Percentiles rank a stretch among this genome's conserved stretches.
Evolutionary conservation across 2,888 invertebrate genomes (phyloP).

Genomic region (Ectropis crepuscularia): DNA sequence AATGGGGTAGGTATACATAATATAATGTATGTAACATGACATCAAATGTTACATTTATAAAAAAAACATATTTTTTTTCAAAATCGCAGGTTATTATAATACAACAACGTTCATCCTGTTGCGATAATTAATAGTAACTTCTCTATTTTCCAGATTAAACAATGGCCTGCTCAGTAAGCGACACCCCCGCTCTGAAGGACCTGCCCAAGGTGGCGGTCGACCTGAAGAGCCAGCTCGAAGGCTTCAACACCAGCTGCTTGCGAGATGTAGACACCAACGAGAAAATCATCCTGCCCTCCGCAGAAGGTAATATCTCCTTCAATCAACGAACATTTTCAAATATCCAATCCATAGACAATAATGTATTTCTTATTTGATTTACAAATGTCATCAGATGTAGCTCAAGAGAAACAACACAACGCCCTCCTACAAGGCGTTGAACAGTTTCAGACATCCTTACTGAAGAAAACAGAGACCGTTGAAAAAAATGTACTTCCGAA

Average conservation of each 20-base stretch:
- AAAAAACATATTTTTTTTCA: no score
- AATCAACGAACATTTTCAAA: background rate
- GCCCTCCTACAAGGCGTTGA: conserved; percentile 91
- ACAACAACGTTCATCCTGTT: background rate
- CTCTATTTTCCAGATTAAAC: conserved; percentile 27
- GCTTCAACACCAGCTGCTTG: conserved; percentile 94
- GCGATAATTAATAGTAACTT: background rate
- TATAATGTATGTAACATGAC: no score
- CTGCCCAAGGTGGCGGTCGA: conserved; percentile 95
- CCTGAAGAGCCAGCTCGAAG: conserved; percentile 95
- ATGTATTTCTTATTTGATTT: background rate
- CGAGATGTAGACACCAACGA: conserved; percentile 95
- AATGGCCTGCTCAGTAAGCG: conserved; percentile 86
- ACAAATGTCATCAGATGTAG: conserved; percentile 84
- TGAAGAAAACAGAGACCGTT: conserved; percentile 91
- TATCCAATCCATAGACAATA: background rate
- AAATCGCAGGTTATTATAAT: no score
- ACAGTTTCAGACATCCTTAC: conserved; percentile 89
- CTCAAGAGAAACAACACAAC: conserved; percentile 89
- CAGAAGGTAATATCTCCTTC: conserved; percentile 89
- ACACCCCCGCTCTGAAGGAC: conserved; percentile 93
- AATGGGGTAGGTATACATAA: no score
- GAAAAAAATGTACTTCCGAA: conserved; percentile 94
- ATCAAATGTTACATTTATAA: no score
- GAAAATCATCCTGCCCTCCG: conserved; percentile 96